Base-by-base conservation (phyloP, 2,113 vertebrate genomes). In the Brachyistius frenatus region DNA sequence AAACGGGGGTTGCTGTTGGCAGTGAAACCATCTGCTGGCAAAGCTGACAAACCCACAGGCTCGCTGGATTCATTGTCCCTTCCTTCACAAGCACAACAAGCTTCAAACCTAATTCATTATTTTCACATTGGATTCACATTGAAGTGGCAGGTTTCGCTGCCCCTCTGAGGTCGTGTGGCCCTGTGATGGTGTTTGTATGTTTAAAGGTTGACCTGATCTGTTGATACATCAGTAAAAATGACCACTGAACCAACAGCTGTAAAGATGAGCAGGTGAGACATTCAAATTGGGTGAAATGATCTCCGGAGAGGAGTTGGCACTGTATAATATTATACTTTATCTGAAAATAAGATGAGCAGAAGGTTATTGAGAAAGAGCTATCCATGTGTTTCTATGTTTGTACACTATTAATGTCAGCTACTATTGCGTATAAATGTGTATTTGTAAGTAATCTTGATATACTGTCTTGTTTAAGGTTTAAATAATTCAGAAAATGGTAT, bases 11-110 rank as follows among this genome's bases (percentile, higher is more conserved):
- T 71, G 55, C 14, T 32, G n/a, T 31, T 50, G 44, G 33, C 33
- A 50, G 41, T 49, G 55, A 46, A 50, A 49, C 49, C 35, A 52
- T 56, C 33, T 8, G 30, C 56, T 61, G 56, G 33, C 56, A 72
- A 60, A 71, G 56, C 55, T 30, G 7, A 60, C 32, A 15, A 30
- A 23, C 11, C 44, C 68, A 35, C 41, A 49, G 30, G 54, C 41
- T 33, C 41, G 16, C 35, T 60, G 35, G 57, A 61, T 11, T 41
- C 37, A 44, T n/a, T 13, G 37, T 62, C 37, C 9, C 23, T 23
- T 1, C 9, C 16, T 49, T 49, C 5, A 44, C 37, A 62, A 44
- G 14, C 16, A 3, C n/a, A 3, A 8, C 0, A 8, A 23, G n/a
- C 15, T 49, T 49, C 46, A 15, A 49, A 49, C 46, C 58, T 30